Percentiles rank a stretch among this genome's conserved stretches.
Evolutionary conservation across 2,797 vertebrate genomes (phyloP).

Genomic region (Myotis pilosus): DNA sequence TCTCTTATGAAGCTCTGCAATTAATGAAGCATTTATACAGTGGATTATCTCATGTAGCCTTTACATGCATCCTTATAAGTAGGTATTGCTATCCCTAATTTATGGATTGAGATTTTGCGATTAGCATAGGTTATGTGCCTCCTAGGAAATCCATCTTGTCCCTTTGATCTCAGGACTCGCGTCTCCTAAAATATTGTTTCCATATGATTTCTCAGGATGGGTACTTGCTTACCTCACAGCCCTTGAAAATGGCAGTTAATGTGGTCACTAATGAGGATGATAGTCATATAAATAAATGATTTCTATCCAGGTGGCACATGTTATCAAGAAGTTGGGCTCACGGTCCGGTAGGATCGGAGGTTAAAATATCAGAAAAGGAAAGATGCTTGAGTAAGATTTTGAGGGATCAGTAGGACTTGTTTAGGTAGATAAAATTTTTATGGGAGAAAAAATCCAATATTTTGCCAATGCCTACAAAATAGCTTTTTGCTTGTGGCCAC

Average conservation of each 20-base stretch:
- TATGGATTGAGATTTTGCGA: not conserved
- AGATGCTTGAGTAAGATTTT: not conserved
- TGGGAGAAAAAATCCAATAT: not conserved
- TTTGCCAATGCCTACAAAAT: not conserved
- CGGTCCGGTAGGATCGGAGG: not conserved
- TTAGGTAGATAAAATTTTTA: not conserved
- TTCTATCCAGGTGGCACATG: not conserved
- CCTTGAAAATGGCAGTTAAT: not conserved
- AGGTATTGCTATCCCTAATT: not conserved
- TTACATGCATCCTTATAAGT: not conserved
- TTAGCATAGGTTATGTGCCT: not conserved
- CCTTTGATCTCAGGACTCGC: not conserved
- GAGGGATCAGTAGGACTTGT: not conserved
- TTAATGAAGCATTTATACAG: not conserved
- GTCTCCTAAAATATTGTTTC: not conserved
- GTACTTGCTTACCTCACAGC: not conserved
- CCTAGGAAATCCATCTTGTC: not conserved
- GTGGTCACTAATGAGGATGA: not conserved
- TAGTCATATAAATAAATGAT: not conserved
- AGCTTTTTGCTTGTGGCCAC: not conserved
- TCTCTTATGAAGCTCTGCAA: not conserved
- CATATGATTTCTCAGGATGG: not conserved
- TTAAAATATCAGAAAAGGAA: not conserved
- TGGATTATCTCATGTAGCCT: not conserved
- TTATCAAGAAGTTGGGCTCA: not conserved